Percentiles rank a stretch among this genome's conserved stretches.
Conservation (phyloP, 53 echinoderm and acorn worm genomes). For the Holothuria scabra region DNA sequence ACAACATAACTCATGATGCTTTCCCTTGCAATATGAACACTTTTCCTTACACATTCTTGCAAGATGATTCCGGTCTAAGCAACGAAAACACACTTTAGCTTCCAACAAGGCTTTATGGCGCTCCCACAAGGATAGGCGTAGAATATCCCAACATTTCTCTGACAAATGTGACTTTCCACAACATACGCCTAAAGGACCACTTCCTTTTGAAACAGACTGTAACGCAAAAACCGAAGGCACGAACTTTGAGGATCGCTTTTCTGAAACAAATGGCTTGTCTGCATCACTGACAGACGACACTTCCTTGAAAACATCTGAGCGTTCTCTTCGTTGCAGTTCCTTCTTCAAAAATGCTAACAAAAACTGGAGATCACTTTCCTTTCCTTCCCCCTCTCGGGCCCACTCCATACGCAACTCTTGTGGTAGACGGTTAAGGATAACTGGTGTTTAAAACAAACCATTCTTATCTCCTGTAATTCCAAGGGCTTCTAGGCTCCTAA, state of each 20-base stretch:
- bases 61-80: slow-evolving; percentile 15
- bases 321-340: background rate
- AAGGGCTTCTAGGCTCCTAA: slow-evolving; percentile 19
- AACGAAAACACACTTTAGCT: slow-evolving; percentile 33
- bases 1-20: slow-evolving; percentile 17
- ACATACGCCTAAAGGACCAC: background rate
- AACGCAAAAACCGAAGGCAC: background rate
- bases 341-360: background rate
- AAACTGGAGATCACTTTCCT: background rate
- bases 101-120: slow-evolving; percentile 33
- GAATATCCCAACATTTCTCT: slow-evolving; percentile 29
- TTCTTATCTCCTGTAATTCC: background rate
- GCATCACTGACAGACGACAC: background rate
- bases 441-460: slow-evolving; percentile 5
- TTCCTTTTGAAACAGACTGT: slow-evolving; percentile 19
- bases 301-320: slow-evolving; percentile 7
- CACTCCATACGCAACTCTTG: background rate
- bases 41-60: slow-evolving; percentile 38
- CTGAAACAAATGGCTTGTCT: background rate
- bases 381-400: slow-evolving; percentile 5
- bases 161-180: slow-evolving; percentile 24
- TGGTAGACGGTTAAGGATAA: slow-evolving; percentile 21
- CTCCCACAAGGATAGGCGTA: background rate
- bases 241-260: slow-evolving; percentile 27
- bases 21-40: slow-evolving; percentile 30